A percentile compares a stretch with the other conserved stretches of the same genome.
phyloP scores from a whole-genome alignment of 1,140 invertebrate genomes.

The Drosophila nigromelanica region DNA sequence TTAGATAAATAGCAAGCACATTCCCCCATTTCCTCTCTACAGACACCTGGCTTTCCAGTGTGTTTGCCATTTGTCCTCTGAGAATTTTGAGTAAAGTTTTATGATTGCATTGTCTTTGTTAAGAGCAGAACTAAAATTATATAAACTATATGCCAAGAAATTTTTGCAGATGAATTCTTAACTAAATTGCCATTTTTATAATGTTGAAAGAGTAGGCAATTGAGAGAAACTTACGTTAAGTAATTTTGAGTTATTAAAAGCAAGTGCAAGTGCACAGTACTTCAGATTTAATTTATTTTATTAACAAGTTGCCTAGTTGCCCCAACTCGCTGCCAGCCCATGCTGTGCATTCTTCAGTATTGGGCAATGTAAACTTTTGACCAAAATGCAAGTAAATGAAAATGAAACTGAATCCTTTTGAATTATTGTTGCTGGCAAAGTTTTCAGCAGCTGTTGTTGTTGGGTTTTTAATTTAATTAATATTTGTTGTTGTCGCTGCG shows the following conservation, averaged over 20 bases:
- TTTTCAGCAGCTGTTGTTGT: constrained; percentile 22
- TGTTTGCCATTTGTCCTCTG: constrained; percentile 2
- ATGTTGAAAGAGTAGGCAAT: constrained; percentile 17
- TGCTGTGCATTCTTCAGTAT: not conserved
- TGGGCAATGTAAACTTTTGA: constrained; percentile 24
- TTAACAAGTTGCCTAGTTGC: constrained; percentile 44
- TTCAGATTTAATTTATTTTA: constrained; percentile 63
- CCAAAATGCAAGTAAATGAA: constrained; percentile 28
- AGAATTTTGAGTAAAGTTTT: constrained; percentile 19
- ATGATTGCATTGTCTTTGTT: constrained; percentile 15
- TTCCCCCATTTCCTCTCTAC: not conserved
- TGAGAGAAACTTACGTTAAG: constrained; percentile 3
- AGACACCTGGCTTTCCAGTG: not conserved
- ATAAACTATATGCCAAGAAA: not conserved
- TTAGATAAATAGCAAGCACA: constrained; percentile 45
- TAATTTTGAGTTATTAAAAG: constrained; percentile 31
- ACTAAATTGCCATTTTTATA: constrained; percentile 56
- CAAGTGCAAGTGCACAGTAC: constrained; percentile 21
- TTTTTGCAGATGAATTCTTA: constrained; percentile 53
- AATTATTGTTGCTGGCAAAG: constrained; percentile 22
- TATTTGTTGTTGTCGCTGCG: constrained; percentile 29
- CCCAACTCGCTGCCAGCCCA: not conserved
- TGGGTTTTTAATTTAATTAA: constrained; percentile 65
- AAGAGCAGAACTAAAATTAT: not conserved
- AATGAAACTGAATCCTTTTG: constrained; percentile 33